phyloP scores from a whole-genome alignment of 2,888 invertebrate genomes.

The Leptodirus hochenwartii region DNA sequence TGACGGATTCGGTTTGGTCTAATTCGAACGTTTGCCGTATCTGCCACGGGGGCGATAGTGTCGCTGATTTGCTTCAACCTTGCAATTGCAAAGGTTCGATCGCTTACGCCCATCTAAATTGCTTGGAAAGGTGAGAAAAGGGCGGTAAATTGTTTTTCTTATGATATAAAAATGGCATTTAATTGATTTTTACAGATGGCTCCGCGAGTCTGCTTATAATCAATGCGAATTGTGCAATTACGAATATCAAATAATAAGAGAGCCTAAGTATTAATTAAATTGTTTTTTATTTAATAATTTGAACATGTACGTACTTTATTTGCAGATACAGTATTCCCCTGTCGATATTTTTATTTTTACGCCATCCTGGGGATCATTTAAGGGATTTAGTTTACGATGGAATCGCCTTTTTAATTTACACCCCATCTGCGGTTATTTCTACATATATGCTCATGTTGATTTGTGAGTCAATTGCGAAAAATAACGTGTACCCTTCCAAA shows the following conservation, averaged over 20 bases:
- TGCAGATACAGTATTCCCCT: conserved; percentile 20
- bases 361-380: conserved; percentile 26
- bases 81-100: conserved; percentile 35
- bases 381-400: conserved; percentile 30
- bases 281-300: conserved; percentile 1
- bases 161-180: neutral
- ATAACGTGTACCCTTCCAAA: conserved; percentile 16
- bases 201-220: conserved; percentile 32
- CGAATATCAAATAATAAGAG: conserved; percentile 29
- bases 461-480: conserved; percentile 24
- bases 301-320: conserved; percentile 1
- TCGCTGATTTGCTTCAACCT: conserved; percentile 29
- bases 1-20: conserved; percentile 15
- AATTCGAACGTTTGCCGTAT: conserved; percentile 22
- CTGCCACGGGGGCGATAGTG: conserved; percentile 26
- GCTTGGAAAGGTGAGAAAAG: conserved; percentile 27
- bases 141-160: neutral
- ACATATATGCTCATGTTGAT: conserved; percentile 27
- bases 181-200: conserved; percentile 23
- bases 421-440: conserved; percentile 30
- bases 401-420: conserved; percentile 30
- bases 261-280: conserved; percentile 20
- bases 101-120: conserved; percentile 34
- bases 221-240: conserved; percentile 38
- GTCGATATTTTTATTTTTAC: conserved; percentile 27